Evolutionary conservation across 1,140 invertebrate species (phyloP), one percentile per base, ranked within the genome.

Genomic region (Chrysopa pallens): DNA sequence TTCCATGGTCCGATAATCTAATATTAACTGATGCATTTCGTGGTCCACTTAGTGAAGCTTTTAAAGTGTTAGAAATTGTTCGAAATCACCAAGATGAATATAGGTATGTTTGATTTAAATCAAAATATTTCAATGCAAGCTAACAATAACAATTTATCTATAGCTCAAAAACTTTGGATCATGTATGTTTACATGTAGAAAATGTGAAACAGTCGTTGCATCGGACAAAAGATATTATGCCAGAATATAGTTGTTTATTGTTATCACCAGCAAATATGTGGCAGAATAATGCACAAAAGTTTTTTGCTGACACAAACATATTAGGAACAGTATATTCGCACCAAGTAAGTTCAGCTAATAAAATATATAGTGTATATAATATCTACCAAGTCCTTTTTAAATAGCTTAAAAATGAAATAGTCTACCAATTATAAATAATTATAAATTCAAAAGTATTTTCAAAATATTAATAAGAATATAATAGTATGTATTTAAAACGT

Each of bases 201-300:
- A 73, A 74, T 44, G 72, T 85, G 1, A 80, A 81, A 50, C 8
- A 33, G 6, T 70, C 72, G 43, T 62, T 50, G 63, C 71, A 47
- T 53, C 64, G 47, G 57, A 63, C 57, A 55, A 58, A 60, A 29
- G 60, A 69, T 8, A 65, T 84, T 44, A 64, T 93, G 23, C 91
- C 92, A 0, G 81, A 94, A 57, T 94, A 90, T 57, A 84, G 78
- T 58, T 97, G 93, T 59, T 67, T 97, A 1, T 62, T 91, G n/a
- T 59, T 96, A 0, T 95, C 91, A 4, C 92, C 93, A 1, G 88
- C 88, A 1, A 93, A 92, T 63, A 68, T 96, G 23, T 96, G 92
- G 92, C 75, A 82, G 45, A 78, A 84, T 55, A 85, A 88, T 60
- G 63, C 76, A 6, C 73, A 80, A 50, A 64, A 74, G 23, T 90